phyloP scores from a whole-genome alignment of 2,113 vertebrate species.

The Scophthalmus maximus region DNA sequence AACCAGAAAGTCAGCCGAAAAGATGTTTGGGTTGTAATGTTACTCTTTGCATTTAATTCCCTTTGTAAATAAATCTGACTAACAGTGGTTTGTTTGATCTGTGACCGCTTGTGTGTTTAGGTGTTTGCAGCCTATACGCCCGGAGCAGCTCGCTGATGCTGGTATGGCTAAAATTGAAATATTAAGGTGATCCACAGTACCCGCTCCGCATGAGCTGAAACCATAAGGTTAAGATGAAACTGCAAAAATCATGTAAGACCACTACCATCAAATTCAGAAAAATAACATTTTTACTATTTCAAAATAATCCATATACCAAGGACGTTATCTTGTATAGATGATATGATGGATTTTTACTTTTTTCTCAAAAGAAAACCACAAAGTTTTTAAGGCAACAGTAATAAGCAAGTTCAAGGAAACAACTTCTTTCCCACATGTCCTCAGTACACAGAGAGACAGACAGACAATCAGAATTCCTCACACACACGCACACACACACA shows the following conservation, averaged over 20 bases:
- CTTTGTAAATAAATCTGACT: background rate
- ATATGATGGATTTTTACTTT: constrained; percentile 44
- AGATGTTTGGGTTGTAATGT: background rate
- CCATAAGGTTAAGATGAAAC: background rate
- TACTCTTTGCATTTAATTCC: background rate
- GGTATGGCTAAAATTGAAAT: background rate
- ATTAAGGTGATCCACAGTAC: background rate
- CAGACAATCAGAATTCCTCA: constrained; percentile 63
- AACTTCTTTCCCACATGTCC: constrained; percentile 37
- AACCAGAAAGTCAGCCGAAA: background rate
- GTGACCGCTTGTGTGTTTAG: background rate
- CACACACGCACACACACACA: constrained; percentile 2
- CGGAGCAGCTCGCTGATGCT: background rate
- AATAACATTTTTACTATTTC: background rate
- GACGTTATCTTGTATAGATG: constrained; percentile 5
- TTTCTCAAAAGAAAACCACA: constrained; percentile 22
- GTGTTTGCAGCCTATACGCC: too few species aligned
- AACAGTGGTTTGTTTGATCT: background rate
- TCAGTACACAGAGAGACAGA: constrained; percentile 40
- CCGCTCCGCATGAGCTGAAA: background rate
- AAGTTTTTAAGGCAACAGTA: constrained; percentile 50
- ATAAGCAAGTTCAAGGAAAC: constrained; percentile 63
- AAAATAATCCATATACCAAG: constrained; percentile 2
- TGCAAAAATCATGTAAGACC: too few species aligned
- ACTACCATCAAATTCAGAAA: background rate